Base-by-base conservation (phyloP, 2,888 invertebrate genomes). In the Chouioia cunea region DNA sequence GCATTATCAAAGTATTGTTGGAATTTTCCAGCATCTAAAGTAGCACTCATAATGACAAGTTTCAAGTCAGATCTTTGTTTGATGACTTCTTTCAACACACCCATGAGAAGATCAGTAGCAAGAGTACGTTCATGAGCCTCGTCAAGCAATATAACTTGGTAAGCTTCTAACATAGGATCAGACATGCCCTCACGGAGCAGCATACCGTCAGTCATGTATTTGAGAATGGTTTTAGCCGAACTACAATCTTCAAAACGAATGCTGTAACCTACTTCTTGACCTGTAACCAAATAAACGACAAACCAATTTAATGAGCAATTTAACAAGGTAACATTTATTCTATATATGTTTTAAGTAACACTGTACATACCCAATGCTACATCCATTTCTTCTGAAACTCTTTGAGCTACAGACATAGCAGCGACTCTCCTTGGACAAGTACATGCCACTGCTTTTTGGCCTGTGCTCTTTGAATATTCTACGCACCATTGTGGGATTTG, bases 161-260 rank as follows among this genome's bases (percentile, higher is more conserved):
- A 99, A 14, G 93, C 92, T 78, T 99, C 98, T 8, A 99, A 87
- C 92, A 99, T 94, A 0, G 99, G 99, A 86, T 99, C 98, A 0
- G 97, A 97, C 99, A 99, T 99, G 0, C 97, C 99, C 88, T 99
- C 99, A 73, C 99, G 89, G 44, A 99, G 88, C 85, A 99, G 90
- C 99, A 99, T 99, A 95, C 99, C 99, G 81, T 99, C 99, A 15
- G 99, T 99, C 97, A 99, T 97, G 85, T 99, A 99, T 82, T 99
- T 99, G 1, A 99, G 88, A 36, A 97, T 89, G 0, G 99, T 99
- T 82, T 93, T 95, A 0, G 94, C 91, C 0, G 97, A 96, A 1
- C 98, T 97, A 83, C 99, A 99, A 87, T 99, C 99, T 86, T 99
- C 99, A 83, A 99, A 99, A 89, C 99, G 94, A 83, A 99, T 99